Base-by-base conservation (phyloP, 2,888 invertebrate genomes). In the Zygothrica quintamaculata region DNA sequence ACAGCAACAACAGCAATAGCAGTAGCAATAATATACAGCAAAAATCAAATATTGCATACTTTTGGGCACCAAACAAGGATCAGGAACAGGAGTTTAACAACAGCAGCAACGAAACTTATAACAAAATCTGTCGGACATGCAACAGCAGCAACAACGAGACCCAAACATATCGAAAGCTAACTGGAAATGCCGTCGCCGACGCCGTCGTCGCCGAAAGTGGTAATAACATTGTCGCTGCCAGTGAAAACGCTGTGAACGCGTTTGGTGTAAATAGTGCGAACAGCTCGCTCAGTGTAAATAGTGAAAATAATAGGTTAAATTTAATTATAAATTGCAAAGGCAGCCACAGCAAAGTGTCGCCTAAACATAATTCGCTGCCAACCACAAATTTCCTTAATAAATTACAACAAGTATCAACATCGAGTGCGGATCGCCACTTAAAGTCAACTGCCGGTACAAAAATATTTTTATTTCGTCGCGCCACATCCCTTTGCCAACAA, bases 261-360 rank as follows among this genome's bases (percentile, higher is more conserved):
- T 55, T 43, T 9, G 51, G 62, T 78, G 78, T 75, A 64, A 64
- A 87, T 84, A 86, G 66, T 61, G 61, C 29, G 8, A 15, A 22
- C 52, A 36, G 59, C 15, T 29, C 43, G 47, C 46, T 22, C 6
- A 12, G 64, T 88, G 79, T 81, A 81, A 68, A 75, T 87, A 84
- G 77, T 74, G 78, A 74, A 84, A 74, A 78, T 82, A 78, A 69
- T 78, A 77, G 78, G 79, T 80, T 80, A 84, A 72, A 81, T 86
- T 72, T 82, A 74, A 73, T 72, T 85, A 74, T 84, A 77, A 77
- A 70, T 59, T 59, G 70, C 51, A 57, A 65, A 51, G 37, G 48
- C 36, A 33, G 31, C 29, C 9, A 18, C 39, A 39, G 9, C 37
- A 56, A 75, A 69, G 71, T 72, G 64, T 61, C 64, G 68, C 55